phyloP scores from a whole-genome alignment of 1,140 invertebrate species.

The Anastatus disparis region DNA sequence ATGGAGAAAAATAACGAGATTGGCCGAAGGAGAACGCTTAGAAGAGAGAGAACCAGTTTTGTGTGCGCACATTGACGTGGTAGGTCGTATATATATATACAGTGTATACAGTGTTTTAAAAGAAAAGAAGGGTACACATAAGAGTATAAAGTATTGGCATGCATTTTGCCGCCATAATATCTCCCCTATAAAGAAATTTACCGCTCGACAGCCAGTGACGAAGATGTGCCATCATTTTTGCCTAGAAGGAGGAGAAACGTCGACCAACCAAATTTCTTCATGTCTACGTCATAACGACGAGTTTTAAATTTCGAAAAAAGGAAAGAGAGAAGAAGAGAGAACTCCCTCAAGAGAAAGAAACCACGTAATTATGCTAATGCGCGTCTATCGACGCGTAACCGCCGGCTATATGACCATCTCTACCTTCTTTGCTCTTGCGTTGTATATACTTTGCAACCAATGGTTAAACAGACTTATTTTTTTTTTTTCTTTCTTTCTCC shows the following conservation, averaged over 20 bases:
- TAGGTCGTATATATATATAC: constrained; percentile 18
- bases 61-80: too few relatives aligned
- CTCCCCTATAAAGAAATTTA: constrained; percentile 57
- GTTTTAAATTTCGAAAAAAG: background rate
- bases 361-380: constrained; percentile 64
- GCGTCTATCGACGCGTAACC: constrained; percentile 58
- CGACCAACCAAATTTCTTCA: constrained; percentile 19
- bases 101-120: constrained; percentile 16
- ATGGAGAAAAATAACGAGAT: constrained; percentile 24
- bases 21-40: too few relatives aligned
- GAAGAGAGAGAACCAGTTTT: constrained; percentile 52
- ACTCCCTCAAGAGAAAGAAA: constrained; percentile 24
- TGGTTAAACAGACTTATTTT: too few relatives aligned
- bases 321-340: background rate
- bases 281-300: background rate
- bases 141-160: constrained; percentile 56
- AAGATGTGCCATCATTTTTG: background rate
- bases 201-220: constrained; percentile 52
- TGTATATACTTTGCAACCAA: too few relatives aligned
- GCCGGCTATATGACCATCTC: constrained; percentile 46
- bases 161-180: constrained; percentile 54
- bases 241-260: constrained; percentile 17
- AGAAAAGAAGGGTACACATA: constrained; percentile 43
- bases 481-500: too few relatives aligned
- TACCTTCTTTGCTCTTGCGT: constrained; percentile 42